Evolutionary conservation across 2,888 invertebrate genomes (phyloP).

Genomic region (Coecobrya sp.): DNA sequence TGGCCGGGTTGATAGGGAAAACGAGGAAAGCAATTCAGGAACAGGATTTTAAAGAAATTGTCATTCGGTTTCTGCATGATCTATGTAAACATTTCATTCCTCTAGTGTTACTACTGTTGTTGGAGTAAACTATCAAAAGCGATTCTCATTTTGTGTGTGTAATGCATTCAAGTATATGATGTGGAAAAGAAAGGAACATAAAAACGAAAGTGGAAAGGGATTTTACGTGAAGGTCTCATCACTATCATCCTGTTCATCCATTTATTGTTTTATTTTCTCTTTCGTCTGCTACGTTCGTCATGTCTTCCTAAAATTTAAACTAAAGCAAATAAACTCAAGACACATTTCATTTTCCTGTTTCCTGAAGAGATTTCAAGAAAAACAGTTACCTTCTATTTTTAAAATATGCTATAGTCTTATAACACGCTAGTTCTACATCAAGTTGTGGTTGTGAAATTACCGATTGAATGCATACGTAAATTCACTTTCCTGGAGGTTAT

Average conservation of each 20-base stretch:
- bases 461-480: not conserved
- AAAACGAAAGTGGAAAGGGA: not conserved
- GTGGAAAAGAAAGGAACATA: no score
- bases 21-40: no score
- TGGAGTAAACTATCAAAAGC: no score
- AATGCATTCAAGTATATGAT: no score
- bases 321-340: not conserved
- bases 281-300: not conserved
- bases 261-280: not conserved
- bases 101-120: no score
- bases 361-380: not conserved
- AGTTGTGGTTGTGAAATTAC: not conserved
- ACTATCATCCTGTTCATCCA: not conserved
- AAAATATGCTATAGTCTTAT: not conserved
- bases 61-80: no score
- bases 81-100: no score
- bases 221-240: not conserved
- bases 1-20: no score
- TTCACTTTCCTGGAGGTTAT: not conserved
- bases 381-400: not conserved
- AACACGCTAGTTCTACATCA: not conserved
- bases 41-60: no score
- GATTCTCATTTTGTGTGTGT: no score
- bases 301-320: not conserved
- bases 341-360: not conserved